Evolutionary conservation across 2,797 vertebrate genomes (phyloP).

Genomic region (Platalea minor): DNA sequence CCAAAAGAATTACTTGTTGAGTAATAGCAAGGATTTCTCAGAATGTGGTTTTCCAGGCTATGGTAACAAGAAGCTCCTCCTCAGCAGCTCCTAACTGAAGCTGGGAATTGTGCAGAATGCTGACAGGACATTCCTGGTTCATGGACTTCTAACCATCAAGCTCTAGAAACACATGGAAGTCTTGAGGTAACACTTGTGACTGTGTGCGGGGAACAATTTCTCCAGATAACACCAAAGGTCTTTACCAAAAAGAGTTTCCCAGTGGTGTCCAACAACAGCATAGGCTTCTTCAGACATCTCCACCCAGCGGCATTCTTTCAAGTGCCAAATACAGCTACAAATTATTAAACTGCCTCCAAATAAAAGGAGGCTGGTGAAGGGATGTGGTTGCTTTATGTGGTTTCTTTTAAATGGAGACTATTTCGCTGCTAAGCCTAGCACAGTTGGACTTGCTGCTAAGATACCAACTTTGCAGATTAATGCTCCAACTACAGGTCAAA

Average conservation of each 20-base stretch:
- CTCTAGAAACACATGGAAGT: not conserved
- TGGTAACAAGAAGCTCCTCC: not conserved
- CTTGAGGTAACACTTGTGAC: not conserved
- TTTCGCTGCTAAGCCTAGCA: not conserved
- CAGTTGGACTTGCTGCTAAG: not conserved
- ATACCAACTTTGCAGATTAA: not conserved
- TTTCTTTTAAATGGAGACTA: not conserved
- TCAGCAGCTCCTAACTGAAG: not conserved
- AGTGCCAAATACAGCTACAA: not conserved
- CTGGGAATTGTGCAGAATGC: not conserved
- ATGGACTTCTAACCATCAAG: not conserved
- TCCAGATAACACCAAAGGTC: not conserved
- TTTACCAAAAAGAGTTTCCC: not conserved
- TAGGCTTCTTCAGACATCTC: not conserved
- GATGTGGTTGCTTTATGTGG: not conserved
- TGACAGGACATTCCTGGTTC: not conserved
- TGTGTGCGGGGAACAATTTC: not conserved
- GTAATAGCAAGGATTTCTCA: not conserved
- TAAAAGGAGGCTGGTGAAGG: not conserved
- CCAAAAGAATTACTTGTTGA: not conserved
- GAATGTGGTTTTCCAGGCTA: not conserved
- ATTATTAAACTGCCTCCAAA: not conserved
- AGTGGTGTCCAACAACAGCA: not conserved
- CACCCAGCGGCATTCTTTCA: not conserved
- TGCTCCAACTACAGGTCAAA: not conserved